phyloP scores from a whole-genome alignment of 2,888 invertebrate genomes.

The Acrocyrtus sp. region DNA sequence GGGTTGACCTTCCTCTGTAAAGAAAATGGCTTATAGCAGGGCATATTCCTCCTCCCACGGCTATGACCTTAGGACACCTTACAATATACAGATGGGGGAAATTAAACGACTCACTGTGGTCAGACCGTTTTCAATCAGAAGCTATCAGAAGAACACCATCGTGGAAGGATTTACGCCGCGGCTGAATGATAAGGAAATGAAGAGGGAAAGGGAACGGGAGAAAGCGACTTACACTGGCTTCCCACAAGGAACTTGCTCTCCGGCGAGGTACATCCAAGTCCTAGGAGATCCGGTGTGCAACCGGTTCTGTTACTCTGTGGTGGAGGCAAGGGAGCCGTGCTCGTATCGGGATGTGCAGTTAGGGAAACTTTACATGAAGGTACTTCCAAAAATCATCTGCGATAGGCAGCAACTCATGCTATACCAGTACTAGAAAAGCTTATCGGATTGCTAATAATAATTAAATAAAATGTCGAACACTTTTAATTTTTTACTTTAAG shows the following conservation, averaged over 20 bases:
- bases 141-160: slow-evolving; percentile 37
- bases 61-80: slow-evolving; percentile 56
- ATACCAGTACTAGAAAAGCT: too few species aligned
- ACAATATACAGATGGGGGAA: slow-evolving; percentile 59
- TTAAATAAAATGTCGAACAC: too few species aligned
- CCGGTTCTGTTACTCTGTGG: background rate
- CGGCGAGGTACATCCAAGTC: slow-evolving; percentile 9
- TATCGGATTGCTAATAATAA: too few species aligned
- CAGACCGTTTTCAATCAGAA: slow-evolving; percentile 48
- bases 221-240: slow-evolving; percentile 13
- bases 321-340: slow-evolving; percentile 4
- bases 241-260: slow-evolving; percentile 6
- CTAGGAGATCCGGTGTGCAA: background rate
- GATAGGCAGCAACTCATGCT: too few species aligned
- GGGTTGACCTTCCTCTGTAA: too few species aligned
- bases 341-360: slow-evolving; percentile 9
- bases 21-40: too few species aligned
- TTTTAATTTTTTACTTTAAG: too few species aligned
- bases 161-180: slow-evolving; percentile 36
- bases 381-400: too few species aligned
- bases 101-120: slow-evolving; percentile 58
- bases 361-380: background rate
- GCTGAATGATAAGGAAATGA: background rate
- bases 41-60: slow-evolving; percentile 56
- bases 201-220: too few species aligned